Percentiles rank a stretch among this genome's conserved stretches.
phyloP scores from a whole-genome alignment of 92 coral and sea anemone genomes.

The Scolanthus callimorphus region DNA sequence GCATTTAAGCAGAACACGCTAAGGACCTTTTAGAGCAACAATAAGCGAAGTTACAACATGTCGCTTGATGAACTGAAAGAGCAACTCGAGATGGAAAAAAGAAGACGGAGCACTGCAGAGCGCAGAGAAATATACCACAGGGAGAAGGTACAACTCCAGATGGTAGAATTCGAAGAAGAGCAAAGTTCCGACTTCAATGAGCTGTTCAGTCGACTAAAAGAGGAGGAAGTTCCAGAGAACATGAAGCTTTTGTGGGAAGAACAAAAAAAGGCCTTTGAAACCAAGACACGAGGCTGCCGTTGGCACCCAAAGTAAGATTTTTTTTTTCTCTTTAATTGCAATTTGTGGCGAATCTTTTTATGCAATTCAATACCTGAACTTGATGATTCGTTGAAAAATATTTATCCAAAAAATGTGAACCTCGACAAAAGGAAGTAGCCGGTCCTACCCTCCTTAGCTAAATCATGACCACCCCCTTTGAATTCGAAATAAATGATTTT shows the following conservation, averaged over 20 bases:
- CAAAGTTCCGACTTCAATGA: neutral
- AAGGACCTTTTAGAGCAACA: too few relatives aligned
- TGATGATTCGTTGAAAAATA: too few relatives aligned
- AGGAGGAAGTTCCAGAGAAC: neutral
- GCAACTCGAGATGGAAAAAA: neutral
- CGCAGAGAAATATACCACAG: neutral
- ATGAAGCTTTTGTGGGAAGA: constrained; percentile 6
- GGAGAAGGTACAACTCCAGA: neutral
- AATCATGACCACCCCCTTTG: too few relatives aligned
- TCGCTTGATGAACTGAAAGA: neutral
- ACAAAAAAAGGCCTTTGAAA: neutral
- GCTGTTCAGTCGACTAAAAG: neutral
- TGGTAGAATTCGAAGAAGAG: constrained; percentile 8
- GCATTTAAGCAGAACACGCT: too few relatives aligned
- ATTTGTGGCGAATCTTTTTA: too few relatives aligned
- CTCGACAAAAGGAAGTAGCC: too few relatives aligned
- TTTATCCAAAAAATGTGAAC: too few relatives aligned
- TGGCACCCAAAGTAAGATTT: constrained; percentile 18
- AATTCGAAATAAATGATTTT: too few relatives aligned
- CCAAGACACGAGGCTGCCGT: constrained; percentile 11
- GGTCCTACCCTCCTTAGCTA: too few relatives aligned
- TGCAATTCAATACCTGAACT: too few relatives aligned
- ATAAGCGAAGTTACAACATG: neutral
- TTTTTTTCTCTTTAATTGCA: too few relatives aligned
- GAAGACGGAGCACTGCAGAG: neutral